Evolutionary conservation across 2,888 invertebrate genomes (phyloP).

Genomic region (Euphydryas editha): DNA sequence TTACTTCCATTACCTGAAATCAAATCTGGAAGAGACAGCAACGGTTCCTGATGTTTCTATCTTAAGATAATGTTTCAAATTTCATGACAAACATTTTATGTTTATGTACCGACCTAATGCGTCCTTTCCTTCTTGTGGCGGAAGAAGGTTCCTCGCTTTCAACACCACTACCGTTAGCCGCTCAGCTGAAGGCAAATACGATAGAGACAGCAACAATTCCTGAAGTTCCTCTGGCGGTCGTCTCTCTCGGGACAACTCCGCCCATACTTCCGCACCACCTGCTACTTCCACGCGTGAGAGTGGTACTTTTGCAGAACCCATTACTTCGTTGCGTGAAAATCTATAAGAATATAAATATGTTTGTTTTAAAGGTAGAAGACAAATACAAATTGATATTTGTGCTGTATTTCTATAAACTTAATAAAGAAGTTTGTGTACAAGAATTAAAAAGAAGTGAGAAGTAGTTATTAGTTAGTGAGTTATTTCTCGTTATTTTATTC

Average conservation of each 20-base stretch:
- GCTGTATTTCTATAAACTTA: too few relatives aligned
- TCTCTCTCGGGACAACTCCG: conserved; percentile 91
- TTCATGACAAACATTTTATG: not conserved
- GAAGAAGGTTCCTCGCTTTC: conserved; percentile 92
- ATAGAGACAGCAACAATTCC: conserved; percentile 92
- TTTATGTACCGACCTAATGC: conserved; percentile 73
- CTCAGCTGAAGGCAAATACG: conserved; percentile 95
- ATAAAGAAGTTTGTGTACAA: not conserved
- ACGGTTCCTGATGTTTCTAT: too few relatives aligned
- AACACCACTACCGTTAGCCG: conserved; percentile 91
- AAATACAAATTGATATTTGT: too few relatives aligned
- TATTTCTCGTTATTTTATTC: too few relatives aligned
- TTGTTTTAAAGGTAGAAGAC: too few relatives aligned
- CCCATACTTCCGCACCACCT: conserved; percentile 92
- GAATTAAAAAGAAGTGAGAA: too few relatives aligned
- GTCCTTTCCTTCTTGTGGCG: conserved; percentile 86
- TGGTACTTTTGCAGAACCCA: conserved; percentile 92
- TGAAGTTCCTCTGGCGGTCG: conserved; percentile 92
- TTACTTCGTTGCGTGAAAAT: conserved; percentile 94
- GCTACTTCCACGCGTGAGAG: conserved; percentile 91
- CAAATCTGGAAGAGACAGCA: too few relatives aligned
- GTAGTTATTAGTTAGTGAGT: too few relatives aligned
- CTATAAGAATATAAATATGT: conserved; percentile 58
- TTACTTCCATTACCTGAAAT: too few relatives aligned
- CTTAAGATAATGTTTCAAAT: not conserved